phyloP scores from a whole-genome alignment of 2,797 vertebrate species.

The Hoplostethus atlanticus region DNA sequence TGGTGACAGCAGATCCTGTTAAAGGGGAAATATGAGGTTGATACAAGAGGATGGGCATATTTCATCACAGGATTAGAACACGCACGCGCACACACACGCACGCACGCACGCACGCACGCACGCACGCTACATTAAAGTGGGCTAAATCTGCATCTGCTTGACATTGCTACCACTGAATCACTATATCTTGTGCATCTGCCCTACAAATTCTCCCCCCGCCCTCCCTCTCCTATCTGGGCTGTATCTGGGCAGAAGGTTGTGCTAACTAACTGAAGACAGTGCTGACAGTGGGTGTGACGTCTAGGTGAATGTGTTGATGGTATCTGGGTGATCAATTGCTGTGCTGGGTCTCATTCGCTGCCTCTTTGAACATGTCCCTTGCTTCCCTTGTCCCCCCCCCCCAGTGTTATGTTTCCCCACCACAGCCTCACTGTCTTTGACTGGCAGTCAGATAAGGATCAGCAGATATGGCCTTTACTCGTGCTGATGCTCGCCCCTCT shows the following conservation, averaged over 20 bases:
- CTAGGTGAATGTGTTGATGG: constrained; percentile 50
- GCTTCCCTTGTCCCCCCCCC: constrained; percentile 13
- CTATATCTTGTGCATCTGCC: neutral
- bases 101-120: neutral
- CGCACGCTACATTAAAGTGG: constrained; percentile 3
- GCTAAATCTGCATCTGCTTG: constrained; percentile 6
- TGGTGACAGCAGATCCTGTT: neutral
- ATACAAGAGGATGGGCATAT: neutral
- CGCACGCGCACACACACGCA: constrained; percentile 11
- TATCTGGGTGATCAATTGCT: constrained; percentile 54
- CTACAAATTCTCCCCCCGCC: constrained; percentile 2
- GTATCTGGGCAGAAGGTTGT: constrained; percentile 10
- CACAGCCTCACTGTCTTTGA: constrained; percentile 36
- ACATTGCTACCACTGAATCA: constrained; percentile 6
- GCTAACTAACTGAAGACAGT: constrained; percentile 9
- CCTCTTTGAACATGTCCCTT: constrained; percentile 43
- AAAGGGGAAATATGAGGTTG: neutral
- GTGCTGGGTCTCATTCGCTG: constrained; percentile 49
- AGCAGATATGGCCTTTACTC: constrained; percentile 63
- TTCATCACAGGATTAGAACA: neutral
- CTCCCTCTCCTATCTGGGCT: neutral
- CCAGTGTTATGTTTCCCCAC: neutral
- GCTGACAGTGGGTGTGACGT: constrained; percentile 50
- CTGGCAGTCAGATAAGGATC: constrained; percentile 64
- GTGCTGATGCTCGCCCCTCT: constrained; percentile 6